Evolutionary conservation across 2,113 vertebrate genomes (phyloP).

Genomic region (Porphyrio hochstetteri): DNA sequence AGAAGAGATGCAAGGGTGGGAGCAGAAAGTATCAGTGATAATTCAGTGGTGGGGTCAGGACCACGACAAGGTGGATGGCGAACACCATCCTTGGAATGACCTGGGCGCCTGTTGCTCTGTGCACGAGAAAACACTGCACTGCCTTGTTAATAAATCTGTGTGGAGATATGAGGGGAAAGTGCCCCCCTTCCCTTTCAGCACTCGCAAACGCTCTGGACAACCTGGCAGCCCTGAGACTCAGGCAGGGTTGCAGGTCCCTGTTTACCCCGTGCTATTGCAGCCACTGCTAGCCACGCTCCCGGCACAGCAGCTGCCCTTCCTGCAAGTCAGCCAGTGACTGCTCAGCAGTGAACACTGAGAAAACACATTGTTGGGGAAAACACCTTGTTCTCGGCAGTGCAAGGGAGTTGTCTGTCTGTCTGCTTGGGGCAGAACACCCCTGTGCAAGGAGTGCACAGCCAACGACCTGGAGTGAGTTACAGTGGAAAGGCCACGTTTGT

Average conservation of each 20-base stretch:
- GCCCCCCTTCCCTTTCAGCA: neutral
- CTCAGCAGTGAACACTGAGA: neutral
- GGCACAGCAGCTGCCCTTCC: neutral
- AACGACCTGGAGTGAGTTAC: neutral
- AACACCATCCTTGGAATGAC: neutral
- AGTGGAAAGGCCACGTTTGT: neutral
- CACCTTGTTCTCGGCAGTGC: neutral
- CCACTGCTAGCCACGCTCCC: neutral
- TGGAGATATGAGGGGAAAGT: rapidly evolving
- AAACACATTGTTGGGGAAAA: neutral
- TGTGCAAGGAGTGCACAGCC: neutral
- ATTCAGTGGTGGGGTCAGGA: neutral
- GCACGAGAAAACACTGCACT: neutral
- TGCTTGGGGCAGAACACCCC: neutral
- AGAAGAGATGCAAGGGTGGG: neutral
- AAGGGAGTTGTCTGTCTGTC: no score
- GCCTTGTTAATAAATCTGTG: neutral
- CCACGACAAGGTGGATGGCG: rapidly evolving
- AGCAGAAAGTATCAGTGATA: neutral
- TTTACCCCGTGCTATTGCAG: neutral
- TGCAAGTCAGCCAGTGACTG: rapidly evolving
- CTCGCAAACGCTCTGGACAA: neutral
- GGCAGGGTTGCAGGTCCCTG: neutral
- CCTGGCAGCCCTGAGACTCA: neutral
- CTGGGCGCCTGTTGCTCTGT: rapidly evolving